Evolutionary conservation across 1,140 invertebrate genomes (phyloP).

Genomic region (Aphelenchoides besseyi): DNA sequence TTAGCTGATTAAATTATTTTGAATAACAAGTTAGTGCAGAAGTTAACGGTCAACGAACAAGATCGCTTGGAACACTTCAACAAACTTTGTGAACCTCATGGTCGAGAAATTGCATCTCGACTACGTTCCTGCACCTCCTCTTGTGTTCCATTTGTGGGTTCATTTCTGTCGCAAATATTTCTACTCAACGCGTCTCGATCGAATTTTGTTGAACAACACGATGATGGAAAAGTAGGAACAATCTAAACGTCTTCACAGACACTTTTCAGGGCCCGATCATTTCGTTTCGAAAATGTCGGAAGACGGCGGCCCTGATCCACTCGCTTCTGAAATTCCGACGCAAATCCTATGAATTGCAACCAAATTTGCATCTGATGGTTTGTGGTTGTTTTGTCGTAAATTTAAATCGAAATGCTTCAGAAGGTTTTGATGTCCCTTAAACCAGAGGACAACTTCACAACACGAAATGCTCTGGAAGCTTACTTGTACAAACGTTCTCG

Average conservation of each 20-base stretch:
- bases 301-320: neutral
- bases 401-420: neutral
- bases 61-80: neutral
- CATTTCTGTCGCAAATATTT: neutral
- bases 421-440: neutral
- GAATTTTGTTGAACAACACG: neutral
- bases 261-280: neutral
- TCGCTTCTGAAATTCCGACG: neutral
- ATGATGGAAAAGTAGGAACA: neutral
- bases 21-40: neutral
- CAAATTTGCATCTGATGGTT: neutral
- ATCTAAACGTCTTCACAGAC: neutral
- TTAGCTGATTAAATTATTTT: neutral
- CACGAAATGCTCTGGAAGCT: neutral
- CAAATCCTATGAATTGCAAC: neutral
- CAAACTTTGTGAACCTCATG: neutral
- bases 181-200: neutral
- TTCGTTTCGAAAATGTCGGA: slow-evolving; percentile 4
- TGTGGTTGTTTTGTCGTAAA: neutral
- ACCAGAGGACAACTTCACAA: neutral
- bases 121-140: neutral
- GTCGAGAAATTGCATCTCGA: neutral
- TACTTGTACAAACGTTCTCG: slow-evolving; percentile 2
- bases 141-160: neutral
- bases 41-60: neutral